A percentile compares a stretch with the other conserved stretches of the same genome.
phyloP scores from a whole-genome alignment of 2,888 invertebrate genomes.

The Halictus ligatus region DNA sequence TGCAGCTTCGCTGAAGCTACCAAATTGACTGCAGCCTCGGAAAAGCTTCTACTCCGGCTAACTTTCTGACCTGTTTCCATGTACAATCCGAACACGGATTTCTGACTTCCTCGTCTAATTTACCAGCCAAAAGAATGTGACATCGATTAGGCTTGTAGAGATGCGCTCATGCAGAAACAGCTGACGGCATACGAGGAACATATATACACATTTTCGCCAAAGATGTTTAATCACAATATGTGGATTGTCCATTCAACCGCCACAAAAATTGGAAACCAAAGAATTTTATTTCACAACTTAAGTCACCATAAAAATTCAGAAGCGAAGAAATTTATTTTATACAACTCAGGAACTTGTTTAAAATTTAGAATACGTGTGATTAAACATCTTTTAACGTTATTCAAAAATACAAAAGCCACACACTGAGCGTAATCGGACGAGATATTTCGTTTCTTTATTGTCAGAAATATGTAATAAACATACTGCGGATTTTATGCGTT shows the following conservation, averaged over 20 bases:
- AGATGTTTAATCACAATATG: not conserved
- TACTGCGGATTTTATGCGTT: too few relatives aligned
- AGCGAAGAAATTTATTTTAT: too few relatives aligned
- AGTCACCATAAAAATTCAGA: too few relatives aligned
- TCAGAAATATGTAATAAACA: not conserved
- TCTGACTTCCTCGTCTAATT: conserved; percentile 12
- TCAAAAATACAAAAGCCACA: not conserved
- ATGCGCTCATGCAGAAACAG: conserved; percentile 37
- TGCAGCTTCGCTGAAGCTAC: conserved; percentile 3
- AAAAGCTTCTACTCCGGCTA: conserved; percentile 12
- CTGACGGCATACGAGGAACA: not conserved
- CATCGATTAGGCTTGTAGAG: conserved; percentile 20
- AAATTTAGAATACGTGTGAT: not conserved
- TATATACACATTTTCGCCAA: not conserved
- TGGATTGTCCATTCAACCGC: not conserved
- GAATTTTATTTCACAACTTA: too few relatives aligned
- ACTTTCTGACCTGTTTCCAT: conserved; percentile 28
- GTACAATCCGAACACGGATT: conserved; percentile 4
- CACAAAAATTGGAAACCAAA: too few relatives aligned
- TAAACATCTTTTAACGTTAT: not conserved
- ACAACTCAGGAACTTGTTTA: too few relatives aligned
- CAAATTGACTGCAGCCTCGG: conserved; percentile 14
- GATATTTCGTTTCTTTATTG: conserved; percentile 34
- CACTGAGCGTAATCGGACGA: not conserved
- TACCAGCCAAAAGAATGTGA: not conserved